These are phyloP conservation scores for Characodon lateralis DNA, from an alignment of 2,797 vertebrate genomes.

Conservation along the genomic window DNA sequence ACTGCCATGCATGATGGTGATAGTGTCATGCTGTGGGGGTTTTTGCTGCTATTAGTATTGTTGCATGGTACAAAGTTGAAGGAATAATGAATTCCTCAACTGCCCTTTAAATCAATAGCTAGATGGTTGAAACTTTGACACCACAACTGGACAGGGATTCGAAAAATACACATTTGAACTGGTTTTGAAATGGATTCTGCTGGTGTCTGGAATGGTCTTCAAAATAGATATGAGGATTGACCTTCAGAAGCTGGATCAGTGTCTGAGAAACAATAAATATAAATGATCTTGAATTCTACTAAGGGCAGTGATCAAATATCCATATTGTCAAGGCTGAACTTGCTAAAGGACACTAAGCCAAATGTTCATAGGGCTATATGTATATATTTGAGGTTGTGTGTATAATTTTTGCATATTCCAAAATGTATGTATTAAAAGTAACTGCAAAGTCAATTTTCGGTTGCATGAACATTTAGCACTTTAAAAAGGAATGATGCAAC, in stretches of 20 bases:
- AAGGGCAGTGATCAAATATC: neutral
- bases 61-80: neutral
- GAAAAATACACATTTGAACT: neutral
- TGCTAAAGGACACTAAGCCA: no score
- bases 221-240: neutral
- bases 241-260: neutral
- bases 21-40: no score
- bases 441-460: no score
- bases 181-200: no score
- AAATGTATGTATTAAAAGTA: neutral
- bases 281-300: neutral
- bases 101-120: neutral
- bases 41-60: neutral
- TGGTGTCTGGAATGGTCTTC: neutral
- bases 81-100: neutral
- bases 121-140: neutral
- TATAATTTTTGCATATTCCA: neutral
- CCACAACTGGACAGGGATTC: neutral
- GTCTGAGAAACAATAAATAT: neutral
- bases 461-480: no score
- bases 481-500: no score
- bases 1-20: neutral
- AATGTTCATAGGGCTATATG: no score
- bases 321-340: neutral
- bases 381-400: neutral